Evolutionary conservation across 2,888 invertebrate genomes (phyloP).

Genomic region (Sinhomidia bicolor): DNA sequence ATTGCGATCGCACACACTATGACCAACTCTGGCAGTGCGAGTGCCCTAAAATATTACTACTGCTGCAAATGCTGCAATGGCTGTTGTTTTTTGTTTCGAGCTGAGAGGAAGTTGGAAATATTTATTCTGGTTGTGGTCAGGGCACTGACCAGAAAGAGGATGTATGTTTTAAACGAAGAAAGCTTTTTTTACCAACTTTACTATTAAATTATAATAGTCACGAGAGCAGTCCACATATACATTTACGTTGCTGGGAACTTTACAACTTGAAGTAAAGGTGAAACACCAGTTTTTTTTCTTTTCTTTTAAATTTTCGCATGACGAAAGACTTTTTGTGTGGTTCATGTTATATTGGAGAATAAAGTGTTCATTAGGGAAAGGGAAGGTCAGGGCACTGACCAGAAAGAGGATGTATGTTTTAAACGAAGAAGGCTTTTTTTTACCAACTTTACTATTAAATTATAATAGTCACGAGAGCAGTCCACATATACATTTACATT

Average conservation of each 20-base stretch:
- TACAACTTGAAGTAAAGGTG: background rate
- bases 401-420: background rate
- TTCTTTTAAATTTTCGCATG: background rate
- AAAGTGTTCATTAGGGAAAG: too few relatives aligned
- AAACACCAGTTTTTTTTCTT: background rate
- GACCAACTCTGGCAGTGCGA: too few relatives aligned
- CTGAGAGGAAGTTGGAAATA: constrained; percentile 15
- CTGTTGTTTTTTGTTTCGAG: background rate
- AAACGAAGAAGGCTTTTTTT: background rate
- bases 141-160: constrained; percentile 11
- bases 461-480: too few relatives aligned
- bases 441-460: background rate
- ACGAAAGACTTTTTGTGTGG: background rate
- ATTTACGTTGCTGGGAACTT: background rate
- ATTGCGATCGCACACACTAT: too few relatives aligned
- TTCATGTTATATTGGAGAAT: too few relatives aligned
- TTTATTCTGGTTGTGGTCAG: constrained; percentile 23
- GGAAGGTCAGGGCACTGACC: constrained; percentile 28
- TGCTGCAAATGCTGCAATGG: background rate
- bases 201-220: background rate
- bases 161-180: background rate
- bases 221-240: too few relatives aligned
- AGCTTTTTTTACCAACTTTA: constrained; percentile 15
- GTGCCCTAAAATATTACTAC: background rate
- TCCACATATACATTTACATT: too few relatives aligned